Evolutionary conservation across 2,888 invertebrate genomes (phyloP), one percentile per base, ranked within the genome.

Genomic region (Yponomeuta sedellus): DNA sequence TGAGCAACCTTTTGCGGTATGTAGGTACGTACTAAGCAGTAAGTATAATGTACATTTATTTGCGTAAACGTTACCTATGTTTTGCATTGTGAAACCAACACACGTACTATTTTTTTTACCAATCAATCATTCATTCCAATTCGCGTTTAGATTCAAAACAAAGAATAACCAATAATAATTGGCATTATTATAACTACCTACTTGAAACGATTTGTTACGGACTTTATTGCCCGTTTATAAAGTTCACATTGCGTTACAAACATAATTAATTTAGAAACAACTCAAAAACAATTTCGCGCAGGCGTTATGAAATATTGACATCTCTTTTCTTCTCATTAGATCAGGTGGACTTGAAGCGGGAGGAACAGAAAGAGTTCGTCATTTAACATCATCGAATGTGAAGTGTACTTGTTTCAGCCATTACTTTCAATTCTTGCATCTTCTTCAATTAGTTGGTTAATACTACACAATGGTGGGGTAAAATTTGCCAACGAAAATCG

Each of bases 211-310:
- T 52, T 52, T 16, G 44, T 16, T 52, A 52, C 2, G 44, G 44
- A 52, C 44, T 52, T 52, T 52, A 52, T 1, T 52, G 12, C 12
- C 4, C 16, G 44, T 5, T 2, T 16, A 52, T 52, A 52, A 52
- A 52, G 44, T 52, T 52, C 44, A 52, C 44, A 16, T 52, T 52
- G 44, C 16, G 16, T 52, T 52, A 52, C 16, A 52, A 52, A 52
- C 12, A 12, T 16, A 52, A 52, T 1, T 52, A 52, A 6, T 52
- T 16, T 16, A 52, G 44, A 52, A 52, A 52, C 73, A 70, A 72
- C 70, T 71, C 71, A 71, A 69, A 70, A 70, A 71, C 67, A 68
- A 71, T 34, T 40, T 71, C 74, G 77, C 77, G 77, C 77, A 76
- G 72, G 77, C 77, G 77, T 77, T 70, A 71, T 71, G 70, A 73